Evolutionary conservation across 2,888 invertebrate genomes (phyloP).

Genomic region (Synanthedon vespiformis): DNA sequence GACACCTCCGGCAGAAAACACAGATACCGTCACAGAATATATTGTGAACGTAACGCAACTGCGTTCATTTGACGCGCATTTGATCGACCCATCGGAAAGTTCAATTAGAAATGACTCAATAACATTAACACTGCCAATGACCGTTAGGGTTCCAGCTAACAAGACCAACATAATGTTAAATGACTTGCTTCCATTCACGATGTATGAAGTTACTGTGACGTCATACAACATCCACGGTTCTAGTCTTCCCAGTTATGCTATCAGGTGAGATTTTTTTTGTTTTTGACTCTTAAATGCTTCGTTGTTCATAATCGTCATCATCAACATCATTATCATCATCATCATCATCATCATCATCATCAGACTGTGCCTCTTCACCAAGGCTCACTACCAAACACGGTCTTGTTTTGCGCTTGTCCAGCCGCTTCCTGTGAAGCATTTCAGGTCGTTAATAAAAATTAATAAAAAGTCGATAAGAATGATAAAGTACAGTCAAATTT

Average conservation of each 20-base stretch:
- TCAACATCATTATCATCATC: too few species aligned
- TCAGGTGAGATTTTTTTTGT: slow-evolving; percentile 53
- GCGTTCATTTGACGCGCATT: slow-evolving; percentile 74
- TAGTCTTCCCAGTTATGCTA: slow-evolving; percentile 79
- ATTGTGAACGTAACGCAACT: slow-evolving; percentile 79
- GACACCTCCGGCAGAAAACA: slow-evolving; percentile 74
- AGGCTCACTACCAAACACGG: too few species aligned
- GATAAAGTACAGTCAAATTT: too few species aligned
- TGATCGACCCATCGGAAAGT: slow-evolving; percentile 60
- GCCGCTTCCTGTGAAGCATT: too few species aligned
- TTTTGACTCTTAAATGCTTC: too few species aligned
- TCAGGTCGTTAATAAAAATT: too few species aligned
- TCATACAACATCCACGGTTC: slow-evolving; percentile 81
- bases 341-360: too few species aligned
- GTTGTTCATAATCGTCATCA: too few species aligned
- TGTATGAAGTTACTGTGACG: slow-evolving; percentile 84
- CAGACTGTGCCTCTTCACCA: too few species aligned
- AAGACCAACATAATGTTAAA: slow-evolving; percentile 71
- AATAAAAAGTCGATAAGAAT: too few species aligned
- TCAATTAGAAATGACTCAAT: slow-evolving; percentile 34
- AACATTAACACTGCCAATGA: slow-evolving; percentile 33
- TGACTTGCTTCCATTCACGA: slow-evolving; percentile 79
- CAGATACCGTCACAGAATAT: slow-evolving; percentile 75
- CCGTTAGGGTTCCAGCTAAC: slow-evolving; percentile 70
- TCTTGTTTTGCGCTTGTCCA: too few species aligned